A percentile compares a stretch with the other conserved stretches of the same genome.
phyloP scores from a whole-genome alignment of 2,113 vertebrate genomes.

The Piaya cayana region DNA sequence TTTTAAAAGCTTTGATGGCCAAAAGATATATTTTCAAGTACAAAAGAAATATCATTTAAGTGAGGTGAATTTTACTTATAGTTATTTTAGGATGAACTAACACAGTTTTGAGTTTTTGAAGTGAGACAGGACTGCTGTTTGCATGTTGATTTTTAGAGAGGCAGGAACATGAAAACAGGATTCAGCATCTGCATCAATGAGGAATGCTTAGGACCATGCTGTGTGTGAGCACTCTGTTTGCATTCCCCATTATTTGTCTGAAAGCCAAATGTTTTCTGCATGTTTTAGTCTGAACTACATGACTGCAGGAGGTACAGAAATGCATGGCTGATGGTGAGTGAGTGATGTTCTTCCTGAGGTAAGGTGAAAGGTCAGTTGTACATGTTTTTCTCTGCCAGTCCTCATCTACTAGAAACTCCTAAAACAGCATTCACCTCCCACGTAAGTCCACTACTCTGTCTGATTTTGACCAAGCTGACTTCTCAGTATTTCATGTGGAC shows the following conservation, averaged over 20 bases:
- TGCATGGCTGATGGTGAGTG: not conserved
- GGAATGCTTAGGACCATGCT: not conserved
- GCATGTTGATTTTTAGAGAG: not conserved
- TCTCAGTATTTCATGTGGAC: not conserved
- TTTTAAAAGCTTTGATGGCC: not conserved
- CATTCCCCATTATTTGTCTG: not conserved
- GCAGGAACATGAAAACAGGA: not conserved
- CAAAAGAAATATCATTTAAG: conserved; percentile 20
- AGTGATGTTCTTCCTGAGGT: not conserved
- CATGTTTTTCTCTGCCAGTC: not conserved
- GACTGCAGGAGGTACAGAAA: conserved; percentile 1
- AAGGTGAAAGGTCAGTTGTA: conserved; percentile 7
- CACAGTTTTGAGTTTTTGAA: conserved; percentile 7
- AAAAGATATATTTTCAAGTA: conserved; percentile 5
- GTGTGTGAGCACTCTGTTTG: not conserved
- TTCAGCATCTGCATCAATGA: not conserved
- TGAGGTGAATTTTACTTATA: not conserved
- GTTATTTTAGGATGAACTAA: not conserved
- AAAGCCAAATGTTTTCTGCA: not conserved
- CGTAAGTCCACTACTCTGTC: not conserved
- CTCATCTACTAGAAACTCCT: not conserved
- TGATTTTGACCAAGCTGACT: not conserved
- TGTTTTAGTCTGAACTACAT: not conserved
- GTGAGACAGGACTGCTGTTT: not conserved
- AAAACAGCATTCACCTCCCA: not conserved